phyloP scores from a whole-genome alignment of 2,888 invertebrate species.

The Campoplex nolae region DNA sequence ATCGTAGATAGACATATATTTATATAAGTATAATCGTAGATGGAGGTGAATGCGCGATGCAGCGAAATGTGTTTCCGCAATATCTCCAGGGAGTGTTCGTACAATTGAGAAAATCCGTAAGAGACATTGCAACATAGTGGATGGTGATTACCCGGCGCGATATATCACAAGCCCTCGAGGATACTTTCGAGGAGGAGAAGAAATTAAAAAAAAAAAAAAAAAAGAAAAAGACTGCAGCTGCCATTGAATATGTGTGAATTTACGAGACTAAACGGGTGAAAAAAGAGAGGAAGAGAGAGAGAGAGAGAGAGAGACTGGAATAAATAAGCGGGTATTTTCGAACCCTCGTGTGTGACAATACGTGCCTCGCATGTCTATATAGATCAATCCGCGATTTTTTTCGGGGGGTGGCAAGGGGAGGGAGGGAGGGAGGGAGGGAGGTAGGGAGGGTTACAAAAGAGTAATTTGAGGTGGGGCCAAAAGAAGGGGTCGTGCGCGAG shows the following conservation, averaged over 20 bases:
- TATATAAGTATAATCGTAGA: constrained; percentile 21
- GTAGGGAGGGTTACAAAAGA: constrained; percentile 8
- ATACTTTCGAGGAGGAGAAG: constrained; percentile 1
- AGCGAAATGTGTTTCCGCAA: constrained; percentile 62
- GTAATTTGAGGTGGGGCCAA: constrained; percentile 44
- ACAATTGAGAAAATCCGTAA: constrained; percentile 57
- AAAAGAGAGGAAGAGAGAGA: constrained; percentile 39
- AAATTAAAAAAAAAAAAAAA: constrained; percentile 14
- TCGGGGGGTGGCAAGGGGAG: neutral
- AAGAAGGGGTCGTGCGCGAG: constrained; percentile 38
- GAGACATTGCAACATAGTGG: constrained; percentile 36
- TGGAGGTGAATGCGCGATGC: constrained; percentile 58
- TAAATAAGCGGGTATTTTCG: constrained; percentile 17
- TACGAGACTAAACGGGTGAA: constrained; percentile 33
- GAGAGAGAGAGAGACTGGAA: constrained; percentile 31
- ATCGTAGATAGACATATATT: constrained; percentile 37
- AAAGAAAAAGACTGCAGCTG: constrained; percentile 4
- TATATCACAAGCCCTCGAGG: constrained; percentile 24
- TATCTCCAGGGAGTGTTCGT: constrained; percentile 56
- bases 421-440: neutral
- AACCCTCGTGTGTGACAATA: constrained; percentile 22
- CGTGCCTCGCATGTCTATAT: constrained; percentile 2
- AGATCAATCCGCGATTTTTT: constrained; percentile 30
- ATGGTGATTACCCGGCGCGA: constrained; percentile 21
- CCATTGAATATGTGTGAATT: constrained; percentile 51